Percentiles rank a stretch among this genome's conserved stretches.
Evolutionary conservation across 2,888 invertebrate species (phyloP).

Genomic region (Choristoneura rosaceana): DNA sequence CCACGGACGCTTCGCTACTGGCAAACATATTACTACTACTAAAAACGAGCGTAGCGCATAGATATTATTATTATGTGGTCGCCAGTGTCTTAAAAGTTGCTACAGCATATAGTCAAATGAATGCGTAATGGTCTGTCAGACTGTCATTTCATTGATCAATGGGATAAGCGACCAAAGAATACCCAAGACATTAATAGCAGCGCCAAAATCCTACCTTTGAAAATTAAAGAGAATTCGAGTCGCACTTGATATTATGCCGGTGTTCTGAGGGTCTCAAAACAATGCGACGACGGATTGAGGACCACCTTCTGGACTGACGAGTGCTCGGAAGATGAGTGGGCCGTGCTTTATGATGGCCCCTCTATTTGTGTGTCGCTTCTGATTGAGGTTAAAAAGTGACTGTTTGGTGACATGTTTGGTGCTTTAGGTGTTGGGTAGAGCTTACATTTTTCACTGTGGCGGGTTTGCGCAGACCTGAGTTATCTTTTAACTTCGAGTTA

Average conservation of each 20-base stretch:
- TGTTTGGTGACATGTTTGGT: neutral
- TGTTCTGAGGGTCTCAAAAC: conserved; percentile 22
- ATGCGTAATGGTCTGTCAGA: neutral
- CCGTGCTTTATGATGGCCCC: neutral
- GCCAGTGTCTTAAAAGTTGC: no score
- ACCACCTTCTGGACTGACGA: conserved; percentile 19
- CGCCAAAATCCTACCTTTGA: conserved; percentile 7
- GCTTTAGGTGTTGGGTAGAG: neutral
- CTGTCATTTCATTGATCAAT: neutral
- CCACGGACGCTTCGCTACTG: no score
- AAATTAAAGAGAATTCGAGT: conserved; percentile 26
- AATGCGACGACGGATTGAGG: conserved; percentile 20
- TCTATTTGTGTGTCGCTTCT: conserved; percentile 17
- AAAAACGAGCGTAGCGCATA: no score
- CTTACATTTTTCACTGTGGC: neutral
- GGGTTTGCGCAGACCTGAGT: no score
- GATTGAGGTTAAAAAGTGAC: neutral
- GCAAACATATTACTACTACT: no score
- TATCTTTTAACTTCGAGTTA: no score
- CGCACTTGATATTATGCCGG: conserved; percentile 18
- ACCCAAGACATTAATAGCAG: conserved; percentile 1
- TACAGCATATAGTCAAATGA: neutral
- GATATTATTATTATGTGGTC: no score
- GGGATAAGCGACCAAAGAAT: neutral
- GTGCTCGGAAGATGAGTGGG: conserved; percentile 13